Conservation (phyloP, 1,140 invertebrate genomes). For the Euwallacea similis region DNA sequence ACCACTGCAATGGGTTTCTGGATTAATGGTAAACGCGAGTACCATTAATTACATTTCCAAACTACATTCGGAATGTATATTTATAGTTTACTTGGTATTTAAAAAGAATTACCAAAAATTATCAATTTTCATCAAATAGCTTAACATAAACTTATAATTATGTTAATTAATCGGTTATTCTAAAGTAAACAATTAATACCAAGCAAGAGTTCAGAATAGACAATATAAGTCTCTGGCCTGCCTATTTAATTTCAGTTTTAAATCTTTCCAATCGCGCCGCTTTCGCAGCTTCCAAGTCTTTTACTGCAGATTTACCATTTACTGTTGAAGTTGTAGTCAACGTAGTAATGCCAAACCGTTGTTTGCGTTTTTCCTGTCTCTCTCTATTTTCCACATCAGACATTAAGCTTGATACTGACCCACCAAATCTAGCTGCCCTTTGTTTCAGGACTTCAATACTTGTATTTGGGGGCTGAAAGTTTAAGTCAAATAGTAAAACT, state of each 20-base stretch:
- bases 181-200: too few relatives aligned
- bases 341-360: conserved; percentile 63
- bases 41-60: too few relatives aligned
- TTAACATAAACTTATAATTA: too few relatives aligned
- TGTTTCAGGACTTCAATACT: conserved; percentile 69
- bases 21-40: too few relatives aligned
- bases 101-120: too few relatives aligned
- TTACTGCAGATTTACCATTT: conserved; percentile 19
- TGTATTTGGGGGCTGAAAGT: conserved; percentile 41
- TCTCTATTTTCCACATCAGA: conserved; percentile 68
- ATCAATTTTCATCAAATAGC: too few relatives aligned
- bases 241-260: conserved; percentile 45
- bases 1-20: too few relatives aligned
- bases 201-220: too few relatives aligned
- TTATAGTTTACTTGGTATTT: too few relatives aligned
- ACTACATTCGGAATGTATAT: too few relatives aligned
- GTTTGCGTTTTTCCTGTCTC: conserved; percentile 70
- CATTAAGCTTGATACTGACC: conserved; percentile 68
- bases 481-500: conserved; percentile 7
- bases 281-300: conserved; percentile 42
- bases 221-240: too few relatives aligned
- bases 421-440: conserved; percentile 74
- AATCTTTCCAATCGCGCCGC: conserved; percentile 47
- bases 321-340: conserved; percentile 43
- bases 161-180: too few relatives aligned